Evolutionary conservation across 2,797 vertebrate species (phyloP).

Genomic region (Myripristis murdjan): DNA sequence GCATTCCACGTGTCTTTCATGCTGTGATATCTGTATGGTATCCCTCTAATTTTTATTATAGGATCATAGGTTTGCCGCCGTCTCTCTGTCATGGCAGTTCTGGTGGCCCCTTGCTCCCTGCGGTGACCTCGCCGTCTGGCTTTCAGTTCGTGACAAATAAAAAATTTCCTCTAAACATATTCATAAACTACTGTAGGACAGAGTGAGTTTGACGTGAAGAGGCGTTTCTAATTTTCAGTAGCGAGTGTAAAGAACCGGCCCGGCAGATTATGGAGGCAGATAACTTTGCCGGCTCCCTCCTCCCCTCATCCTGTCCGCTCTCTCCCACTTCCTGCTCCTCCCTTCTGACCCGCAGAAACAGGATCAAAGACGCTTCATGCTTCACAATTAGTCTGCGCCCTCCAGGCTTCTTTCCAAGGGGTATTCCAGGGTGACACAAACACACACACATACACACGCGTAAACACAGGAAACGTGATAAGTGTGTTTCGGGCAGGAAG

Average conservation of each 20-base stretch:
- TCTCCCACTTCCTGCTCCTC: constrained; percentile 40
- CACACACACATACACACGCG: constrained; percentile 17
- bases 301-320: constrained; percentile 39
- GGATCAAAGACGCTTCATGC: constrained; percentile 55
- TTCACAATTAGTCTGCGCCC: constrained; percentile 49
- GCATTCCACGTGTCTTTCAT: too few species aligned
- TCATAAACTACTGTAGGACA: too few species aligned
- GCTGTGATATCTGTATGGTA: too few species aligned
- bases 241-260: constrained; percentile 27
- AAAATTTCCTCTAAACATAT: too few species aligned
- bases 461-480: constrained; percentile 71
- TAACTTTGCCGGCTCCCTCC: constrained; percentile 21
- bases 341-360: constrained; percentile 29
- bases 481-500: constrained; percentile 62
- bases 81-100: too few species aligned
- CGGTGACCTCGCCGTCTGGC: too few species aligned
- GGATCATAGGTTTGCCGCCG: too few species aligned
- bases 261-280: constrained; percentile 37
- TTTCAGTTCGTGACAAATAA: too few species aligned
- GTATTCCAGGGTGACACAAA: constrained; percentile 9
- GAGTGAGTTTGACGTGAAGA: too few species aligned
- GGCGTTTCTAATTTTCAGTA: neutral
- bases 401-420: constrained; percentile 36
- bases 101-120: too few species aligned
- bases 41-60: too few species aligned